Evolutionary conservation across 2,113 vertebrate species (phyloP), one percentile per base, ranked within the genome.

Genomic region (Haplotaxodon microlepis): DNA sequence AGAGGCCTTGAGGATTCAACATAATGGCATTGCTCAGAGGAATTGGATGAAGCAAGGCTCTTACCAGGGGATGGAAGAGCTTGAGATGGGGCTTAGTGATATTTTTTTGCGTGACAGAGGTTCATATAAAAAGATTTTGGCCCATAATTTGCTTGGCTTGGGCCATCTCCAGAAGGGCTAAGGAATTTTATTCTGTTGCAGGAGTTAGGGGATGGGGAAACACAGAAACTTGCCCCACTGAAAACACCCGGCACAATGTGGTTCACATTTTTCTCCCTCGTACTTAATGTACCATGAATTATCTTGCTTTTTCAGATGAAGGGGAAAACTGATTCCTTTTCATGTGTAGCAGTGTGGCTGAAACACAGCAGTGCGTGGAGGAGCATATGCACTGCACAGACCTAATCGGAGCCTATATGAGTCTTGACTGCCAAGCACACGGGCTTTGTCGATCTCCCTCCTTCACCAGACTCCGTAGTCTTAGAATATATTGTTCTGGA

Each of bases 101-200:
- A 88, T 92, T 94, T 69, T 66, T 94, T 92, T 89, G 92, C 90
- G 89, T 96, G 93, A 95, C 93, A 92, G 88, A 92, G 87, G 83
- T 95, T 94, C 94, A 93, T 96, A 92, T 92, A 89, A 96, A 96
- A 96, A 90, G 81, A 93, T 92, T 91, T 93, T 36, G 34, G 84
- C 87, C 85, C 66, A 94, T 94, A 94, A 94, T 95, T 94, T 95
- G 90, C 92, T 96, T 96, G 90, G 86, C 90, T 96, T 96, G 95
- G 94, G 90, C 31, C 54, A 2, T 31, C 54, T 95, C 93, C 93
- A 95, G 85, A 88, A 84, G 93, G 83, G 87, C 88, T 31, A 38
- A 87, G 90, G 89, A 90, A 85, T 94, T 95, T 93, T 90, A 54
- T 91, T 91, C 86, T 90, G 82, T 92, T 88, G 80, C 40, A 89